phyloP scores from a whole-genome alignment of 2,113 vertebrate species.

The Lepus americanus region DNA sequence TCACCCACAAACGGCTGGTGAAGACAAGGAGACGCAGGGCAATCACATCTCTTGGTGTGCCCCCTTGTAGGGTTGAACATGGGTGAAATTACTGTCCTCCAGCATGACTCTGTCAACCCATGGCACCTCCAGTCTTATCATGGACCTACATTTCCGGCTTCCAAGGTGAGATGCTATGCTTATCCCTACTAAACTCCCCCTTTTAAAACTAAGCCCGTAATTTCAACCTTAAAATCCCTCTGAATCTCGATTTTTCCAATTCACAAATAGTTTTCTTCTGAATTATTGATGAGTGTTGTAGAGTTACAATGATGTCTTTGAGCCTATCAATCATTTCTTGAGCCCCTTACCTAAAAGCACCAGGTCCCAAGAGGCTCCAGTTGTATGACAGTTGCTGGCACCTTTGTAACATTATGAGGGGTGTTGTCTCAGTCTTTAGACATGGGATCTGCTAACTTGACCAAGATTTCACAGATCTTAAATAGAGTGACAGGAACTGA shows the following conservation, averaged over 20 bases:
- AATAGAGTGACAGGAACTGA: background rate
- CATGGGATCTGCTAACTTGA: background rate
- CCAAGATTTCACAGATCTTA: background rate
- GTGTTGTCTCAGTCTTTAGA: background rate
- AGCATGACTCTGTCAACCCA: background rate
- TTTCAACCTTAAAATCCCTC: background rate
- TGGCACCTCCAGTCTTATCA: background rate
- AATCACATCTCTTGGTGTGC: background rate
- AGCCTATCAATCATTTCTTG: background rate
- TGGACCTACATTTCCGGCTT: background rate
- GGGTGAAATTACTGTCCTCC: background rate
- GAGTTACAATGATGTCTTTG: background rate
- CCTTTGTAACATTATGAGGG: background rate
- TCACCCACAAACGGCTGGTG: background rate
- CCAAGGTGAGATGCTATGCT: background rate
- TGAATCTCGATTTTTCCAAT: conserved; percentile 12
- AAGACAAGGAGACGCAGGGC: background rate
- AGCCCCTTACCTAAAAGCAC: background rate
- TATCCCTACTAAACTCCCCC: background rate
- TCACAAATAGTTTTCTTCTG: conserved; percentile 17
- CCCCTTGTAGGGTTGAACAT: background rate
- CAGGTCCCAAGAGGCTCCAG: background rate
- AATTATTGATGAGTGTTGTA: background rate
- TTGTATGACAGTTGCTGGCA: background rate
- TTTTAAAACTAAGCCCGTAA: background rate